phyloP scores from a whole-genome alignment of 2,888 invertebrate species.

The Eupelmus urozonus region DNA sequence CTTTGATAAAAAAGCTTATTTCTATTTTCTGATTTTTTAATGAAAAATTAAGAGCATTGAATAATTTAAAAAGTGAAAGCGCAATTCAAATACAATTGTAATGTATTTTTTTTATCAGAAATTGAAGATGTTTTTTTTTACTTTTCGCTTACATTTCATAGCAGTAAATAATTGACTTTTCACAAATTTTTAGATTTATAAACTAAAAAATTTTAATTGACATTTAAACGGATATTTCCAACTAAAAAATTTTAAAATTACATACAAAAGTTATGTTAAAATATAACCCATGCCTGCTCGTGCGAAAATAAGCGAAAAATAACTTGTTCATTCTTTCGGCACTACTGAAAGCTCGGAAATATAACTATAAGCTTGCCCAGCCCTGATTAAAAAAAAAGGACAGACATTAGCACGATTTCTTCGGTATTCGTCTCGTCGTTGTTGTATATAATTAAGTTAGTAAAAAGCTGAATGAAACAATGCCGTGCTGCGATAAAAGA shows the following conservation, averaged over 20 bases:
- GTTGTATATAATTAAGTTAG: slow-evolving; percentile 65
- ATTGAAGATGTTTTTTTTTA: too few relatives aligned
- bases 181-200: too few relatives aligned
- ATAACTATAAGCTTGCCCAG: slow-evolving; percentile 71
- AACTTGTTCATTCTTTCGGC: slow-evolving; percentile 31
- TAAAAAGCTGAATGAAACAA: slow-evolving; percentile 67
- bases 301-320: slow-evolving; percentile 39
- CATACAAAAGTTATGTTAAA: too few relatives aligned
- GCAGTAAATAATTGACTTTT: too few relatives aligned
- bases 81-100: too few relatives aligned
- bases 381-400: slow-evolving; percentile 67
- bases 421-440: slow-evolving; percentile 58
- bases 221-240: too few relatives aligned
- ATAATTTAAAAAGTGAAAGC: not conserved
- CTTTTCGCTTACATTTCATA: too few relatives aligned
- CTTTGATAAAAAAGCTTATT: not conserved
- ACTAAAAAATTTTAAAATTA: too few relatives aligned
- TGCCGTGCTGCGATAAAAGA: slow-evolving; percentile 59
- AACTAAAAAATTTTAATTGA: too few relatives aligned
- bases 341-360: slow-evolving; percentile 47
- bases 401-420: slow-evolving; percentile 59
- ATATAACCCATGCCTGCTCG: too few relatives aligned
- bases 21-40: not conserved
- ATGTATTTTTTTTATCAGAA: too few relatives aligned
- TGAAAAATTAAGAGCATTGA: not conserved